Base-by-base conservation (phyloP, 2,888 invertebrate genomes). In the Caenorhabditis zanzibari region DNA sequence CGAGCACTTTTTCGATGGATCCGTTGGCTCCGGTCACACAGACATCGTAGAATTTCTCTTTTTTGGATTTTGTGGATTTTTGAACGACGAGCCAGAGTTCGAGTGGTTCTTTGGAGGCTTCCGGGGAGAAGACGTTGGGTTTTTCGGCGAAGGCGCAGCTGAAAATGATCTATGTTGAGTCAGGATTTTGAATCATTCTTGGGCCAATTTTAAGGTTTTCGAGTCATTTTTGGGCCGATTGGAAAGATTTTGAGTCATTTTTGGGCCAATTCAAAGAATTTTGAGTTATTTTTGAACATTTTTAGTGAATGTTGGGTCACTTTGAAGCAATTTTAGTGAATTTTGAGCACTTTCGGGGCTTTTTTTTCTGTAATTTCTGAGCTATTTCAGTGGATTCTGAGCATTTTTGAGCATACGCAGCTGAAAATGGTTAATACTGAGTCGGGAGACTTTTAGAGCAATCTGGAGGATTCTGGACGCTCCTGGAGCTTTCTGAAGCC, bases 71-170 rank as follows among this genome's bases (percentile, higher is more conserved):
- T 16, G 69, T 32, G 16, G 56, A 52, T 32, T 75, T 80, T 28
- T 56, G 47, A 44, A 83, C 61, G 28, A 83, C 72, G 0, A 77
- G 22, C 83, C 83, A 83, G 9, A 83, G 12, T 24, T 80, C 75
- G 2, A 69, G 47, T n/a, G n/a, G n/a, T n/a, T n/a, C n/a, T n/a
- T n/a, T n/a, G n/a, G n/a, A n/a, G n/a, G n/a, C n/a, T n/a, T n/a
- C n/a, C n/a, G n/a, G n/a, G n/a, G n/a, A n/a, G n/a, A n/a, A n/a
- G 24, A 80, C 68, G 35, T 66, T 69, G 19, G 71, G 28, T 12
- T 74, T 66, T 0, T 79, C 63, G 12, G 66, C 71, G 38, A 83
- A 83, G 6, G 79, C 83, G 22, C 56, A 32, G n/a, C 77, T 82
- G 63, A 59, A 79, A 71, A 26, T 16, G 44, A 19, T 19, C 19